phyloP scores from a whole-genome alignment of 2,888 invertebrate species.

The Sarcophaga rosellei region DNA sequence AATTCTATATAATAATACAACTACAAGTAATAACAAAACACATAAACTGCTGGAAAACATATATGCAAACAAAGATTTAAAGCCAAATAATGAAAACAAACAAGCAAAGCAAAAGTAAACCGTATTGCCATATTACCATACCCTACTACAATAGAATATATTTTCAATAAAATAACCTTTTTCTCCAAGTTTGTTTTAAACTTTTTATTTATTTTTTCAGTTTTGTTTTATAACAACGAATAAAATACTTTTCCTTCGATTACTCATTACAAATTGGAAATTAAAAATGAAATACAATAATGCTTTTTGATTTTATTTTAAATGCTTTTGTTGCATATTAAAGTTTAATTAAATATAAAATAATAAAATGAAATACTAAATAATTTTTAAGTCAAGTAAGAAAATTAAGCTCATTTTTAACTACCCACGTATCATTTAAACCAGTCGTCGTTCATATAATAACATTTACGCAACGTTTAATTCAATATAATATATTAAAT shows the following conservation, averaged over 20 bases:
- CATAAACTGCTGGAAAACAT: constrained; percentile 31
- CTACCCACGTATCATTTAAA: constrained; percentile 27
- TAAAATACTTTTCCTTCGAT: neutral
- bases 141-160: constrained; percentile 9
- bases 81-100: constrained; percentile 58
- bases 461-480: neutral
- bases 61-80: constrained; percentile 53
- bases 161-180: neutral
- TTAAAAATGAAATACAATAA: neutral
- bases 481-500: constrained; percentile 28
- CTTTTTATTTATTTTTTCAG: constrained; percentile 20
- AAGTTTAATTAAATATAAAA: neutral
- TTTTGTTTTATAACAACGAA: neutral
- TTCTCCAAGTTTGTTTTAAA: constrained; percentile 18
- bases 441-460: constrained; percentile 29
- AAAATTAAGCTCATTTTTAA: neutral
- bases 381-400: constrained; percentile 18
- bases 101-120: constrained; percentile 24
- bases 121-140: constrained; percentile 55
- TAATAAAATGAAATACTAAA: neutral
- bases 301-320: neutral
- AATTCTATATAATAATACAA: constrained; percentile 24
- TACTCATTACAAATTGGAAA: no score
- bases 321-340: constrained; percentile 5
- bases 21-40: constrained; percentile 16